Conservation (phyloP, 1,140 invertebrate species). For the Nixonia krombeini region DNA sequence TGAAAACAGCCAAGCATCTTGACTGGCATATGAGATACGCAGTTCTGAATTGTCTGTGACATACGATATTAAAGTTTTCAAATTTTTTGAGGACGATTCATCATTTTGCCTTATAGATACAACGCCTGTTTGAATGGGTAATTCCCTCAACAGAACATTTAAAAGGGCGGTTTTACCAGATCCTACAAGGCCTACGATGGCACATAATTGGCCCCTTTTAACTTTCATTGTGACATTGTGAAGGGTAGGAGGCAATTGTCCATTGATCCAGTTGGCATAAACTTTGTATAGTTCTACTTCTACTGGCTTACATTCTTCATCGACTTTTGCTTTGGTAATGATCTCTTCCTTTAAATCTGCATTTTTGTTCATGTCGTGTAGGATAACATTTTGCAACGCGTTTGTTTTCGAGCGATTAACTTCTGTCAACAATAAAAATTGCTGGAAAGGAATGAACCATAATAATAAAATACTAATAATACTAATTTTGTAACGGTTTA, state of each 20-base stretch:
- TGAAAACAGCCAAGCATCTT: slow-evolving; percentile 84
- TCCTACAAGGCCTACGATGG: slow-evolving; percentile 84
- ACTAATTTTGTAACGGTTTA: too few species aligned
- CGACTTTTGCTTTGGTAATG: background rate
- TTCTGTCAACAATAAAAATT: slow-evolving; percentile 77
- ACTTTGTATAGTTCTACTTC: slow-evolving; percentile 35
- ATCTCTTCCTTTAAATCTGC: slow-evolving; percentile 3
- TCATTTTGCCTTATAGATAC: slow-evolving; percentile 70
- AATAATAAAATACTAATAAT: background rate
- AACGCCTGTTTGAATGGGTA: slow-evolving; percentile 76
- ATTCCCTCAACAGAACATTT: slow-evolving; percentile 80
- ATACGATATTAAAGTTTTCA: slow-evolving; percentile 12
- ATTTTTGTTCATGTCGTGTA: background rate
- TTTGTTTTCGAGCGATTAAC: slow-evolving; percentile 52
- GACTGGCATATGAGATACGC: slow-evolving; percentile 80
- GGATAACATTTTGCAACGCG: background rate
- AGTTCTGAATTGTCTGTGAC: slow-evolving; percentile 68
- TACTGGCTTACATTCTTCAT: slow-evolving; percentile 15
- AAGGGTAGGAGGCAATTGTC: slow-evolving; percentile 67
- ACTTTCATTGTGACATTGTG: slow-evolving; percentile 77
- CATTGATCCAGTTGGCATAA: slow-evolving; percentile 64
- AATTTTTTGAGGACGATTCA: slow-evolving; percentile 43
- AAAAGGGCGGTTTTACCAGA: slow-evolving; percentile 85
- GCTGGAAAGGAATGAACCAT: slow-evolving; percentile 59
- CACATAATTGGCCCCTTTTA: slow-evolving; percentile 62